Evolutionary conservation across 2,888 invertebrate species (phyloP).

Genomic region (Coronaproctus castanopsis): DNA sequence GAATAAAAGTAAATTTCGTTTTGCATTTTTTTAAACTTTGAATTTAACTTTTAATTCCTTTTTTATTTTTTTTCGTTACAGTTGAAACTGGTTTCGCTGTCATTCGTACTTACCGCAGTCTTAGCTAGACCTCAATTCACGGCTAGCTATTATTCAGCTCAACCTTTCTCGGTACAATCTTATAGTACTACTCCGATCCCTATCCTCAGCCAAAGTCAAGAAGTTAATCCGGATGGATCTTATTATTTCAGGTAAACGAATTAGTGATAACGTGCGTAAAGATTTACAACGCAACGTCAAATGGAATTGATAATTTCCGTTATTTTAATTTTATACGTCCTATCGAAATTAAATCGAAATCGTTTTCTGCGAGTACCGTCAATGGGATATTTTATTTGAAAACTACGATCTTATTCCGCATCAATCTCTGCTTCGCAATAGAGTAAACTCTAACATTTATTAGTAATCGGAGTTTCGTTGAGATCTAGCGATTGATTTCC

Average conservation of each 20-base stretch:
- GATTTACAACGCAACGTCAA: not conserved
- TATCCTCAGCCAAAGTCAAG: constrained; percentile 37
- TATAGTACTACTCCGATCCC: constrained; percentile 28
- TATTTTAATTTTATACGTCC: not conserved
- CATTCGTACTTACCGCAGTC: no score
- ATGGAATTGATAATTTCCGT: not conserved
- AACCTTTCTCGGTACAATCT: not conserved
- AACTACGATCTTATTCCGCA: no score
- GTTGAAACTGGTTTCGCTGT: no score
- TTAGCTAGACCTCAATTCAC: constrained; percentile 12
- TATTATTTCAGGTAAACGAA: constrained; percentile 41
- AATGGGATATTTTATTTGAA: no score
- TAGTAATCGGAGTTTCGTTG: no score
- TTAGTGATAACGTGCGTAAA: not conserved
- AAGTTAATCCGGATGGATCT: constrained; percentile 39
- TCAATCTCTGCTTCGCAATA: no score
- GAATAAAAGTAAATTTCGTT: no score
- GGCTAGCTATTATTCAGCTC: not conserved
- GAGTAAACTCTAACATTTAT: no score
- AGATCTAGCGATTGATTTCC: no score
- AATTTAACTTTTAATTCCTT: no score
- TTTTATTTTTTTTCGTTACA: no score
- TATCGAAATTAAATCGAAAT: not conserved
- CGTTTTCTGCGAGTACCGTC: not conserved
- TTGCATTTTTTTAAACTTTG: no score